A percentile compares a stretch with the other conserved stretches of the same genome.
Conservation (phyloP, 1,140 invertebrate genomes). For the Zaprionus taronus region DNA sequence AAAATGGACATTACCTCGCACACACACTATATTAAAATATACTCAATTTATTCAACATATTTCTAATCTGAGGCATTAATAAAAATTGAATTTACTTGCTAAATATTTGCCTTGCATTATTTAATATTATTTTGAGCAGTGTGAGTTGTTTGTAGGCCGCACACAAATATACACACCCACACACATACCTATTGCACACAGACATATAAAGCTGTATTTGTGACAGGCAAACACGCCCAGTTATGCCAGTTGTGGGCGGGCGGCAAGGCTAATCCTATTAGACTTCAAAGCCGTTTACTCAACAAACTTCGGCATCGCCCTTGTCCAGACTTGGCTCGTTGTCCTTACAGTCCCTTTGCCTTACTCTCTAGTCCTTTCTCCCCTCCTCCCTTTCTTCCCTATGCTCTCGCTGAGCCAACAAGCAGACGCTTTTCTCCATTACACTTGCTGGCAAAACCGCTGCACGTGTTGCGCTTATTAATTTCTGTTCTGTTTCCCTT, state of each 20-base stretch:
- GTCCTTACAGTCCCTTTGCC: not conserved
- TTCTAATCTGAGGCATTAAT: constrained; percentile 38
- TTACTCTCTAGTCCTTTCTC: not conserved
- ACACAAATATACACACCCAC: constrained; percentile 10
- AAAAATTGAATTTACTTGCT: constrained; percentile 47
- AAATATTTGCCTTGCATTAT: constrained; percentile 73
- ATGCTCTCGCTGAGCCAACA: constrained; percentile 13
- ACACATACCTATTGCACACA: constrained; percentile 17
- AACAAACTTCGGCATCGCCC: constrained; percentile 69
- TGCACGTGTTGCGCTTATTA: constrained; percentile 80
- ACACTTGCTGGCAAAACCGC: constrained; percentile 47
- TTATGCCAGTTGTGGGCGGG: constrained; percentile 16
- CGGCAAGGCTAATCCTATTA: constrained; percentile 74
- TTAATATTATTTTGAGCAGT: constrained; percentile 64
- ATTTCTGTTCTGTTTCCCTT: constrained; percentile 40
- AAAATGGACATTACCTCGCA: no score
- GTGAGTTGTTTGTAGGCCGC: constrained; percentile 29
- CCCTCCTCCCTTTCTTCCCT: no score
- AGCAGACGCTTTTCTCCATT: constrained; percentile 35
- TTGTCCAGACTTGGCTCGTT: constrained; percentile 37
- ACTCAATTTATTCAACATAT: constrained; percentile 11
- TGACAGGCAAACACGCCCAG: constrained; percentile 49
- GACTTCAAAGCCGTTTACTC: constrained; percentile 77
- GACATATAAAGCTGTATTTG: constrained; percentile 52
- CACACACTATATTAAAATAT: no score